phyloP scores from a whole-genome alignment of 2,797 vertebrate species.

The Lophius americanus region DNA sequence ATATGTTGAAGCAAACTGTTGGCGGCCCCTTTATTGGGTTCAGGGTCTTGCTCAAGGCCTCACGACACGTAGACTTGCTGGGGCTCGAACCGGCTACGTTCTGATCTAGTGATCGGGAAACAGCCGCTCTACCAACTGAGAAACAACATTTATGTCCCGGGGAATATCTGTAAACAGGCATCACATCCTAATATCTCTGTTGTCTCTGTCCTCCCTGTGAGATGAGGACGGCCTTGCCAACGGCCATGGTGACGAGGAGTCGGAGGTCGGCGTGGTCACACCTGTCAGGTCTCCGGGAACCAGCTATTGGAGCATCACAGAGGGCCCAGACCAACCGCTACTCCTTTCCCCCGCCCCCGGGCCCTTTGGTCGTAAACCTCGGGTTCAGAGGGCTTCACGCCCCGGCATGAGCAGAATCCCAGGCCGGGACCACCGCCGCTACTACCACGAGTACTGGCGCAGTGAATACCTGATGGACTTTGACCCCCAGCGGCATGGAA shows the following conservation, averaged over 20 bases:
- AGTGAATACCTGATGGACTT: constrained; percentile 96
- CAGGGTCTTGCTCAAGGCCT: too few relatives aligned
- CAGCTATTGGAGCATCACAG: constrained; percentile 82
- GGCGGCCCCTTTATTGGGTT: too few relatives aligned
- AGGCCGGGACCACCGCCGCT: constrained; percentile 91
- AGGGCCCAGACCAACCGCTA: constrained; percentile 76
- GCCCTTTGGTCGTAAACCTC: constrained; percentile 66
- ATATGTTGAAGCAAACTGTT: too few relatives aligned
- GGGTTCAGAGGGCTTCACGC: constrained; percentile 83
- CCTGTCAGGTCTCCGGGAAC: constrained; percentile 72
- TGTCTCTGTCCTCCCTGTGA: constrained; percentile 41
- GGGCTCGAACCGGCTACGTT: too few relatives aligned
- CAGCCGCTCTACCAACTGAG: too few relatives aligned
- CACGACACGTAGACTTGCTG: too few relatives aligned
- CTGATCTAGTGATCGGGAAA: too few relatives aligned
- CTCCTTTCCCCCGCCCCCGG: constrained; percentile 75
- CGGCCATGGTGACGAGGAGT: constrained; percentile 67
- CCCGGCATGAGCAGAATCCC: constrained; percentile 89
- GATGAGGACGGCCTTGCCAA: constrained; percentile 74
- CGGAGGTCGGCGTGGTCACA: constrained; percentile 39
- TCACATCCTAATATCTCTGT: neutral
- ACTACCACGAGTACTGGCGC: constrained; percentile 95
- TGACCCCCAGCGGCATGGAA: constrained; percentile 88
- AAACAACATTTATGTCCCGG: too few relatives aligned
- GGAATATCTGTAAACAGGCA: neutral